Percentiles rank a stretch among this genome's conserved stretches.
These are phyloP conservation scores for Piscicola geometra DNA, from an alignment of 2,888 invertebrate genomes.

Conservation along the genomic window DNA sequence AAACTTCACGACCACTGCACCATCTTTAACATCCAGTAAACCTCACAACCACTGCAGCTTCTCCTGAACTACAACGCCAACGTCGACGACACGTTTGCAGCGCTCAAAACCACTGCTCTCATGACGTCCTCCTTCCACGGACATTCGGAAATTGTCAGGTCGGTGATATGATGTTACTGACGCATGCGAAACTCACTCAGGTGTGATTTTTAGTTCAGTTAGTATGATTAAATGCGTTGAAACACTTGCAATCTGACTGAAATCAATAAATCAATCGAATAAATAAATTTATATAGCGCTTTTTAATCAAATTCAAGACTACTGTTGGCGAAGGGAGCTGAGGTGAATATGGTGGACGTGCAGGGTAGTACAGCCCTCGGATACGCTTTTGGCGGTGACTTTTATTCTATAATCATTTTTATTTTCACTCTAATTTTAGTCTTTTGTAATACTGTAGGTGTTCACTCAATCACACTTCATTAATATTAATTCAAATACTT, in stretches of 20 bases:
- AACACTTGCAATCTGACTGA: too few relatives aligned
- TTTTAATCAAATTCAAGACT: slow-evolving; percentile 16
- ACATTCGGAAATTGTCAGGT: slow-evolving; percentile 42
- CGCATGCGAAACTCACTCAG: too few relatives aligned
- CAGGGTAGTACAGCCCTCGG: slow-evolving; percentile 45
- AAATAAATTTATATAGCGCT: too few relatives aligned
- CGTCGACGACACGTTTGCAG: slow-evolving; percentile 43
- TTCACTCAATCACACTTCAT: background rate
- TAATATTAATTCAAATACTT: too few relatives aligned
- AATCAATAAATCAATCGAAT: too few relatives aligned
- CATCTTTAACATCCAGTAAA: too few relatives aligned
- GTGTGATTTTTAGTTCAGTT: too few relatives aligned
- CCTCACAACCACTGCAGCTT: too few relatives aligned
- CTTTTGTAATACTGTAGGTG: background rate
- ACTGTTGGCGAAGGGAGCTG: slow-evolving; percentile 41
- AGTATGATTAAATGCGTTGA: too few relatives aligned
- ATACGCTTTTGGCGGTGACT: slow-evolving; percentile 45
- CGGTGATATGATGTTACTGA: too few relatives aligned
- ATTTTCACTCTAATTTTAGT: background rate
- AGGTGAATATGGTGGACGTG: slow-evolving; percentile 42
- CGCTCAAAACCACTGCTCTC: slow-evolving; percentile 44
- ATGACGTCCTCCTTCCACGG: slow-evolving; percentile 46
- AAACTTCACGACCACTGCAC: too few relatives aligned
- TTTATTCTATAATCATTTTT: too few relatives aligned
- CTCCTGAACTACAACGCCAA: slow-evolving; percentile 42